Conservation (phyloP, 2,113 vertebrate species). For the Cyphomyrus plagiostoma region DNA sequence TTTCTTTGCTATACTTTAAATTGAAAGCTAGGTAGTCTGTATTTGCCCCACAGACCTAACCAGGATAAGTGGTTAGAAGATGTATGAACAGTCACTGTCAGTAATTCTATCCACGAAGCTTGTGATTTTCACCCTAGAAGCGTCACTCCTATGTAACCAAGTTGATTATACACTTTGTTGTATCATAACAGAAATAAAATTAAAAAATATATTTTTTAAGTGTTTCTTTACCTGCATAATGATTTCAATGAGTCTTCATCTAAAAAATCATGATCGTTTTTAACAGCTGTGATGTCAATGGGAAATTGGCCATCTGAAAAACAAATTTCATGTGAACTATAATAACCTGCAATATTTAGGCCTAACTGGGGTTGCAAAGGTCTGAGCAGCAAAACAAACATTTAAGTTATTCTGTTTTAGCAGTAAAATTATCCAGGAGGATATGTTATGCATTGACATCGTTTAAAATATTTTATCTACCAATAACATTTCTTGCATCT, state of each 20-base stretch:
- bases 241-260: constrained; percentile 74
- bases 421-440: neutral
- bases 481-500: neutral
- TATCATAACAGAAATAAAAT: neutral
- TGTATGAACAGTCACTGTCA: neutral
- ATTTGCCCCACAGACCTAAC: neutral
- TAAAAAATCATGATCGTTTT: constrained; percentile 73
- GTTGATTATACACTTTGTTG: constrained; percentile 2
- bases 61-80: neutral
- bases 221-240: constrained; percentile 65
- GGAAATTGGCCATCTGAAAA: constrained; percentile 56
- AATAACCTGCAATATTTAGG: neutral
- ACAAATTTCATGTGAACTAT: neutral
- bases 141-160: neutral
- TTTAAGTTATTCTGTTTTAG: neutral
- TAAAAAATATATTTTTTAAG: neutral
- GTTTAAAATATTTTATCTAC: neutral
- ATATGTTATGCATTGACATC: neutral
- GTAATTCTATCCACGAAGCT: neutral
- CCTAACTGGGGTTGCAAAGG: neutral
- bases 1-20: neutral
- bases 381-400: neutral
- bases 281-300: constrained; percentile 68
- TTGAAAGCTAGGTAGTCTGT: neutral
- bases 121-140: neutral